These are phyloP conservation scores for Sebastes diploproa DNA, from an alignment of 2,797 vertebrate genomes.

Conservation along the genomic window DNA sequence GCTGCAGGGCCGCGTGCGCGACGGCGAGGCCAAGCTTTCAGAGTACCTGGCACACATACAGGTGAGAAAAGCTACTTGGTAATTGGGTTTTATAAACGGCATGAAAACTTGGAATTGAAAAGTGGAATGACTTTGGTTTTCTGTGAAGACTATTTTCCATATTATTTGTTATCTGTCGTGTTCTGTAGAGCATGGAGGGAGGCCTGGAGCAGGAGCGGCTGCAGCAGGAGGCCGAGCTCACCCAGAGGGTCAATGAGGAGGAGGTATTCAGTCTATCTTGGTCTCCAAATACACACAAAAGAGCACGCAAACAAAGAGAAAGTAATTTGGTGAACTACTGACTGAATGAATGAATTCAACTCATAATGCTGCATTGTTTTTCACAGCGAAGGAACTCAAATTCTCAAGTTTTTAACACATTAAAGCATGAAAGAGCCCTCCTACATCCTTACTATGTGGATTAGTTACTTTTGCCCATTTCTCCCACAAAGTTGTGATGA, in stretches of 20 bases:
- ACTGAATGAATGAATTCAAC: not conserved
- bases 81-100: not conserved
- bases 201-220: slow-evolving; percentile 90
- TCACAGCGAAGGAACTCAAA: not conserved
- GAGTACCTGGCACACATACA: slow-evolving; percentile 87
- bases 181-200: slow-evolving; percentile 82
- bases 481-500: not conserved
- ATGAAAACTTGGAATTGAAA: not conserved
- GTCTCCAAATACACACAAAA: not conserved
- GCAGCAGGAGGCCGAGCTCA: slow-evolving; percentile 87
- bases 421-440: not conserved
- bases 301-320: not conserved
- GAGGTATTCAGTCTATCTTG: slow-evolving; percentile 66
- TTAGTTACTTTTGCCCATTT: not conserved
- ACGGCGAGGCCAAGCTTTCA: slow-evolving; percentile 87
- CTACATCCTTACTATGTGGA: not conserved
- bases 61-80: slow-evolving; percentile 43
- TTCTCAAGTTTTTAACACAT: not conserved
- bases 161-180: not conserved
- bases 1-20: slow-evolving; percentile 85
- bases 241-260: slow-evolving; percentile 88
- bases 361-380: not conserved
- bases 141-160: not conserved
- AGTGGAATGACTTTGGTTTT: not conserved
- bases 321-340: too few species aligned